Conservation (phyloP, 1,140 invertebrate species). For the Sipha flava region DNA sequence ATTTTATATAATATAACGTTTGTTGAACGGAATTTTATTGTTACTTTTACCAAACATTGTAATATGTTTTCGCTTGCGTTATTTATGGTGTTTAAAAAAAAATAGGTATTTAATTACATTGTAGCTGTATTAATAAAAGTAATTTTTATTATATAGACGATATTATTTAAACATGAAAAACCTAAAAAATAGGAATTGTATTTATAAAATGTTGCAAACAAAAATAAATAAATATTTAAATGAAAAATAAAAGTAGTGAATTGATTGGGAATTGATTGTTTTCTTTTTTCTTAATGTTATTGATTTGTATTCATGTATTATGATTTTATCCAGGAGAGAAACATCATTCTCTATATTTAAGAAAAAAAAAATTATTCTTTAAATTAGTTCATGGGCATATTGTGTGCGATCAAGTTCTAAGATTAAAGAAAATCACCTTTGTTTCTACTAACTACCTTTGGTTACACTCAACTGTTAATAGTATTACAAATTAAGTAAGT, state of each 20-base stretch:
- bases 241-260: slow-evolving; percentile 27
- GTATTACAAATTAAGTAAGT: no score
- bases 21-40: slow-evolving; percentile 29
- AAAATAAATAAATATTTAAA: not conserved
- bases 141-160: slow-evolving; percentile 17
- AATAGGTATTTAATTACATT: slow-evolving; percentile 22
- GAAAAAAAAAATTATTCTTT: no score
- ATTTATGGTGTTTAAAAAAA: slow-evolving; percentile 27
- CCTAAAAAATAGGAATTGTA: slow-evolving; percentile 27
- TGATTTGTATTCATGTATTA: no score
- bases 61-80: slow-evolving; percentile 32
- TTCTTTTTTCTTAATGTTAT: not conserved
- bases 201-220: slow-evolving; percentile 11
- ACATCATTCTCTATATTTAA: no score
- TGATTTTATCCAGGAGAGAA: no score
- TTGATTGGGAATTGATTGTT: not conserved
- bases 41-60: slow-evolving; percentile 25
- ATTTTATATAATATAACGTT: slow-evolving; percentile 20
- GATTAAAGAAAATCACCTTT: no score
- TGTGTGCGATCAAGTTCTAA: no score
- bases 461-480: no score
- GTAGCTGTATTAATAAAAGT: slow-evolving; percentile 16
- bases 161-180: slow-evolving; percentile 24
- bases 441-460: no score
- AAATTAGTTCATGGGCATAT: no score